Evolutionary conservation across 2,113 vertebrate genomes (phyloP).

Genomic region (Sceloporus tristichus): DNA sequence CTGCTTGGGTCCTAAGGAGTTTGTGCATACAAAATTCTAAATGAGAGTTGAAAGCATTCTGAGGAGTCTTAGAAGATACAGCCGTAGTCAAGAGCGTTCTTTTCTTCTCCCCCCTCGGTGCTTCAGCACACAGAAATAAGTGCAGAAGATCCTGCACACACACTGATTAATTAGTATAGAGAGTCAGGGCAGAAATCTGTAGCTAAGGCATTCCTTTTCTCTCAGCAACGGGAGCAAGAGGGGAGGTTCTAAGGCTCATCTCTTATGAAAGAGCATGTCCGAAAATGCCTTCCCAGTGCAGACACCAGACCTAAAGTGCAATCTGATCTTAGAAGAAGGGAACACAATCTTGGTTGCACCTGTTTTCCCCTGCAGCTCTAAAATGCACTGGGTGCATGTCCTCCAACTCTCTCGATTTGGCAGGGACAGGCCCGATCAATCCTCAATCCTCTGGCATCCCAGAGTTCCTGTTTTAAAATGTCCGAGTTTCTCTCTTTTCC

Average conservation of each 20-base stretch:
- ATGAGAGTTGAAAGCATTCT: not conserved
- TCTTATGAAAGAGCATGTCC: not conserved
- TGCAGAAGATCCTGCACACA: not conserved
- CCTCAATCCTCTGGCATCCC: too few species aligned
- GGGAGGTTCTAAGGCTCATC: not conserved
- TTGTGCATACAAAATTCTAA: not conserved
- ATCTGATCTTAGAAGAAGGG: not conserved
- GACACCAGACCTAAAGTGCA: not conserved
- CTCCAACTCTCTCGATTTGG: too few species aligned
- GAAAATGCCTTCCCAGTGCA: not conserved
- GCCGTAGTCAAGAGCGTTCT: not conserved
- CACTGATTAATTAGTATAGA: slow-evolving; percentile 9
- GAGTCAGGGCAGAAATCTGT: not conserved
- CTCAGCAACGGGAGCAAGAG: not conserved
- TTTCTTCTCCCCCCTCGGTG: not conserved
- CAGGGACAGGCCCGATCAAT: too few species aligned
- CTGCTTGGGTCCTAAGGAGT: not conserved
- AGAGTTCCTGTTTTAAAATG: too few species aligned
- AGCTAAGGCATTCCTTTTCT: not conserved
- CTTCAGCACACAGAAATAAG: not conserved
- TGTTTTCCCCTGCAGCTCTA: too few species aligned
- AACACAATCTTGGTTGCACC: not conserved
- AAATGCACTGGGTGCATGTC: too few species aligned
- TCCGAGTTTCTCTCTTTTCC: too few species aligned
- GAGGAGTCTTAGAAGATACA: not conserved